These are phyloP conservation scores for Rhizomys pruinosus DNA, from an alignment of 2,113 vertebrate genomes.

Conservation along the genomic window DNA sequence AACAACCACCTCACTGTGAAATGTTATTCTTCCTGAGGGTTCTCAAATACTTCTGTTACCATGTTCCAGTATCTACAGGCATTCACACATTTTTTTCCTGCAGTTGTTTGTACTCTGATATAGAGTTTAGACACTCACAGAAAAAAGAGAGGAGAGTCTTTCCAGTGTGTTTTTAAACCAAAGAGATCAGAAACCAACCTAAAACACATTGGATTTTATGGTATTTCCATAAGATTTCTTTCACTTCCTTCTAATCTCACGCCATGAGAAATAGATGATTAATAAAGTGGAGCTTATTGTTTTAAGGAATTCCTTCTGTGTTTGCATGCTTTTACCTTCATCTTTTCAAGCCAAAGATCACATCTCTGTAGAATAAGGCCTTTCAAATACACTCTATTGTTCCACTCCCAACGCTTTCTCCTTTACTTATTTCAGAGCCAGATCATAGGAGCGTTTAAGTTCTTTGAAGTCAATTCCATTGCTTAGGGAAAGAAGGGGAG, in stretches of 20 bases:
- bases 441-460: neutral
- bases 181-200: constrained; percentile 26
- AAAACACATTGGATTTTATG: neutral
- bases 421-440: constrained; percentile 1
- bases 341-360: constrained; percentile 36
- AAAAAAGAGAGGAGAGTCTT: neutral
- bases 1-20: constrained; percentile 41
- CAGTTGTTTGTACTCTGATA: constrained; percentile 8
- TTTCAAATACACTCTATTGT: constrained; percentile 24
- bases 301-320: constrained; percentile 47
- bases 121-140: constrained; percentile 21
- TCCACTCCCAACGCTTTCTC: constrained; percentile 26
- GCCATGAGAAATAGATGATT: neutral
- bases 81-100: neutral
- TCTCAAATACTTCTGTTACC: constrained; percentile 49
- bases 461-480: constrained; percentile 31
- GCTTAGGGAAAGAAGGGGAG: neutral
- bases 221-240: neutral
- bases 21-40: constrained; percentile 54
- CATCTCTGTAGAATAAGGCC: neutral
- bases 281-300: constrained; percentile 6
- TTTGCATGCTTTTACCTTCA: neutral
- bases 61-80: neutral
- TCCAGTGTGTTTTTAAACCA: constrained; percentile 41
- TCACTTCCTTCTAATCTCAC: neutral